Evolutionary conservation across 2,113 vertebrate genomes (phyloP), one percentile per base, ranked within the genome.

Genomic region (Taxidea taxus): DNA sequence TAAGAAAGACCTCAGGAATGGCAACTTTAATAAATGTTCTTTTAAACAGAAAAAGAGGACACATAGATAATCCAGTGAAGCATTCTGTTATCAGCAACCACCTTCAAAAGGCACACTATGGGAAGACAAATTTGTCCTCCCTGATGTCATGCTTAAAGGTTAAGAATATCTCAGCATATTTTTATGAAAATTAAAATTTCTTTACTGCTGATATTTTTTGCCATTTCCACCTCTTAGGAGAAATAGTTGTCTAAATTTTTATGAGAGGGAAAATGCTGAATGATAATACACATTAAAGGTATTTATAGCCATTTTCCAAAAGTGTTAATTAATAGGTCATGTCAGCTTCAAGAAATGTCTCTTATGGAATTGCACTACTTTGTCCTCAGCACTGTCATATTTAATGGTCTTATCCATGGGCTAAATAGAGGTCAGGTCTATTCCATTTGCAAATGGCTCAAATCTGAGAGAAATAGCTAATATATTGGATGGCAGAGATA

Each of bases 221-320:
- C 25, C 75, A 34, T 9, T 87, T 95, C 62, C 16, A 49, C 31
- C 81, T 91, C 42, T 56, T 23, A 84, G 42, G 49, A 90, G 62
- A 89, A 88, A 86, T 83, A 15, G 23, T 85, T 95, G 13, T 95
- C 86, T 97, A 47, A 91, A 91, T 93, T 89, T 97, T 93, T 88
- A 78, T 88, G 58, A 91, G n/a, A 80, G 23, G 31, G 37, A 64
- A 94, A 97, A 77, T 91, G 54, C 49, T 66, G 4, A 2, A 20
- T 90, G 56, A 54, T 80, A 95, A 66, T 74, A 60, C 44, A 74
- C 58, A 74, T 42, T 91, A 88, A 94, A 94, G 27, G 6, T 94
- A 31, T 85, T 54, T 91, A 44, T 86, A 95, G 66, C 58, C 54
- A 64, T 84, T 83, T 72, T 39, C 18, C 44, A 44, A 51, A 90